These are phyloP conservation scores for Parotocinclus haroldoi DNA, from an alignment of 2,797 vertebrate genomes.

Conservation along the genomic window DNA sequence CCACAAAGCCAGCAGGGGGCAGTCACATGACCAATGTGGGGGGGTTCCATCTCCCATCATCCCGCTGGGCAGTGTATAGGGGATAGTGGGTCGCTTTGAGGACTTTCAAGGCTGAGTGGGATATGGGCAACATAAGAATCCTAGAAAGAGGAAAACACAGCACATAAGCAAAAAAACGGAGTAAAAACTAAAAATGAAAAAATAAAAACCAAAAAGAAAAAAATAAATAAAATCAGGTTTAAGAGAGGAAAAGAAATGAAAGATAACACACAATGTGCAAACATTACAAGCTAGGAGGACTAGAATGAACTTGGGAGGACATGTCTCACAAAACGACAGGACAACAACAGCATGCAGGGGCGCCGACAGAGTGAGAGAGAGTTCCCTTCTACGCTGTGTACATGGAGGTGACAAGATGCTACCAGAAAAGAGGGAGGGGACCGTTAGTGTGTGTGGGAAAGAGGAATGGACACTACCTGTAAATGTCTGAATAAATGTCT, in stretches of 20 bases:
- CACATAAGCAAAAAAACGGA: constrained; percentile 91
- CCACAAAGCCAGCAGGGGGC: constrained; percentile 97
- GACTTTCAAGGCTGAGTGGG: constrained; percentile 99
- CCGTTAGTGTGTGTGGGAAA: constrained; percentile 33
- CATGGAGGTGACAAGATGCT: constrained; percentile 56
- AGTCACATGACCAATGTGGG: constrained; percentile 90
- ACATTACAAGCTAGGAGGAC: constrained; percentile 71
- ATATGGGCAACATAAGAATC: constrained; percentile 99
- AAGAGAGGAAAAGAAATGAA: constrained; percentile 32
- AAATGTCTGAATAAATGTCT: background rate
- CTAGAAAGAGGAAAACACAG: constrained; percentile 99
- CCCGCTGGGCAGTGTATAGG: constrained; percentile 94
- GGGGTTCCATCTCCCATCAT: constrained; percentile 91
- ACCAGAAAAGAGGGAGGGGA: constrained; percentile 30
- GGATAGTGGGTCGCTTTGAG: constrained; percentile 99
- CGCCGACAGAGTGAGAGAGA: constrained; percentile 35
- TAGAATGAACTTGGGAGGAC: constrained; percentile 74
- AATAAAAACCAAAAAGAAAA: constrained; percentile 62
- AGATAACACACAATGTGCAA: constrained; percentile 75
- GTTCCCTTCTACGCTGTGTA: constrained; percentile 51
- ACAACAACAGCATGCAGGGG: constrained; percentile 56
- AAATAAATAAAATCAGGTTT: constrained; percentile 65
- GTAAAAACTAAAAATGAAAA: constrained; percentile 72
- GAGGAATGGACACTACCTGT: constrained; percentile 36
- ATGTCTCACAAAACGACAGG: constrained; percentile 45